phyloP scores from a whole-genome alignment of 2,888 invertebrate genomes.

The Watsonalla binaria region DNA sequence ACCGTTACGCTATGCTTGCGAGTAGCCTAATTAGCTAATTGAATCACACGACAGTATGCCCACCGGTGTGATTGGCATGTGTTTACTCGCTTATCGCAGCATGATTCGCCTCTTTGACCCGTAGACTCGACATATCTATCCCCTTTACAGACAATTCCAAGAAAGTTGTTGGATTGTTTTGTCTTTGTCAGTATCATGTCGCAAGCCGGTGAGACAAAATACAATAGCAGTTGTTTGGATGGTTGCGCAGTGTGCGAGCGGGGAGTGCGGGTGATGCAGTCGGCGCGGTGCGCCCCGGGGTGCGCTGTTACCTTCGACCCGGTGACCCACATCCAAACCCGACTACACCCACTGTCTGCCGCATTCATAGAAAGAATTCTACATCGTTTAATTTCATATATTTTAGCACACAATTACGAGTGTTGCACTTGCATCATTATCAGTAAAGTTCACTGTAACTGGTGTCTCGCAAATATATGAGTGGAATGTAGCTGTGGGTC shows the following conservation, averaged over 20 bases:
- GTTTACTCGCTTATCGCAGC: conserved; percentile 45
- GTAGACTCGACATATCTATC: conserved; percentile 43
- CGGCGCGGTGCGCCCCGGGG: neutral
- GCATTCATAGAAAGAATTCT: neutral
- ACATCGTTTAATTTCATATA: neutral
- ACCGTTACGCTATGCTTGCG: conserved; percentile 33
- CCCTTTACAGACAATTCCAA: conserved; percentile 38
- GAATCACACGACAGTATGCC: conserved; percentile 38
- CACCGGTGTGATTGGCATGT: conserved; percentile 30
- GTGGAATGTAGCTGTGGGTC: too few relatives aligned
- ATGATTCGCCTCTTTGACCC: conserved; percentile 59
- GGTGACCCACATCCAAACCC: conserved; percentile 58
- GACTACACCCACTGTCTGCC: conserved; percentile 29
- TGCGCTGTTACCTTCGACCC: conserved; percentile 48
- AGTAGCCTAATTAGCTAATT: conserved; percentile 52
- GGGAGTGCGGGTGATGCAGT: conserved; percentile 24
- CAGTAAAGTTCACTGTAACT: neutral
- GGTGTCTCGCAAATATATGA: too few relatives aligned
- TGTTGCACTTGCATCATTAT: conserved; percentile 14
- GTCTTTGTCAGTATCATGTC: conserved; percentile 32
- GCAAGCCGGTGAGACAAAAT: conserved; percentile 12
- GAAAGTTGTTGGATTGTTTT: conserved; percentile 49
- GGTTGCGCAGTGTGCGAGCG: conserved; percentile 39
- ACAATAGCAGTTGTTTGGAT: conserved; percentile 6
- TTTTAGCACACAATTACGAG: neutral